A percentile compares a stretch with the other conserved stretches of the same genome.
Conservation (phyloP, 1,140 invertebrate genomes). For the Hyles vespertilio region DNA sequence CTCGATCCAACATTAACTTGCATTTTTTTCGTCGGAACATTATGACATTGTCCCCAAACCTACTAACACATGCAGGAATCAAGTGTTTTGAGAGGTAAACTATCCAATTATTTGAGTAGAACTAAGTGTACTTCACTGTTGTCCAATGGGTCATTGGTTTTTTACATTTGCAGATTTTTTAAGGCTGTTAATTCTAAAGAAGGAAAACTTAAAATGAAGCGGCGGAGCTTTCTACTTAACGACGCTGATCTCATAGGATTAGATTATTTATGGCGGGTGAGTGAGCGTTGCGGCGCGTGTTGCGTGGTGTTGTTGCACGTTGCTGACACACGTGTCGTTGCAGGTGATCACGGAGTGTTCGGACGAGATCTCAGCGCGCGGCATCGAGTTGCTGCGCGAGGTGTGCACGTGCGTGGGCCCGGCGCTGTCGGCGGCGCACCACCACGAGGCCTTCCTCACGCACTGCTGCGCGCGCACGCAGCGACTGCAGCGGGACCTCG, state of each 20-base stretch:
- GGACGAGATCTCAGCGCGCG: constrained; percentile 94
- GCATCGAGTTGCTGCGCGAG: constrained; percentile 94
- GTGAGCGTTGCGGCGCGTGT: constrained; percentile 21
- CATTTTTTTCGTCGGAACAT: constrained; percentile 98
- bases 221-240: constrained; percentile 87
- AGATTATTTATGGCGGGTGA: constrained; percentile 96
- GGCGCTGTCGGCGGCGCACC: constrained; percentile 87
- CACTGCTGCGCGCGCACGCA: constrained; percentile 93
- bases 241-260: constrained; percentile 95
- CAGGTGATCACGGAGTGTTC: constrained; percentile 90
- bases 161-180: constrained; percentile 86
- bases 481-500: constrained; percentile 77
- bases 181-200: constrained; percentile 98
- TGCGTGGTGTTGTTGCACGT: no score
- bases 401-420: constrained; percentile 96
- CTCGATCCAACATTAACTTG: constrained; percentile 96
- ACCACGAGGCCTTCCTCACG: constrained; percentile 93
- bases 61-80: constrained; percentile 96
- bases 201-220: constrained; percentile 92
- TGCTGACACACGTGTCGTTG: constrained; percentile 11
- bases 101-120: constrained; percentile 1
- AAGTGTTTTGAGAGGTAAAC: constrained; percentile 82
- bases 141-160: constrained; percentile 7
- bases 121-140: constrained; percentile 1
- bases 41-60: constrained; percentile 91